Conservation (phyloP, 1,140 invertebrate species). For the Drosophila sechellia region DNA sequence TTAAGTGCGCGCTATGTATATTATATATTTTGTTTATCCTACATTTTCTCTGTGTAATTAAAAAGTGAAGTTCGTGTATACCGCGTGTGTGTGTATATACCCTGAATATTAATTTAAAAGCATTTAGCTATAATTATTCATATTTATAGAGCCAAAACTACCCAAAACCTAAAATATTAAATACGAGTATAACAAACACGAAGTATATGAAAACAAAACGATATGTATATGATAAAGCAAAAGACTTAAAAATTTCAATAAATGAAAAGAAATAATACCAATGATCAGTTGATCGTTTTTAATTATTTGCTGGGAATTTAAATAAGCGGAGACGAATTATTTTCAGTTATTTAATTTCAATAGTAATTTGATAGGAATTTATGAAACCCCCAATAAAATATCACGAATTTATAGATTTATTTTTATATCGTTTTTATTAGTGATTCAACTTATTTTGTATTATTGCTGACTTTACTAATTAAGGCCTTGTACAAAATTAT, state of each 20-base stretch:
- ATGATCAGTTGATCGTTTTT: conserved; percentile 27
- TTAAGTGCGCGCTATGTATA: conserved; percentile 63
- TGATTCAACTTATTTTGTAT: conserved; percentile 79
- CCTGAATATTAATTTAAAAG: conserved; percentile 79
- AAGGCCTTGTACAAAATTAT: conserved; percentile 83
- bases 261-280: conserved; percentile 80
- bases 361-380: too few species aligned
- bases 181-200: conserved; percentile 65
- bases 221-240: conserved; percentile 77
- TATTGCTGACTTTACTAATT: conserved; percentile 82
- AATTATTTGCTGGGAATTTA: neutral
- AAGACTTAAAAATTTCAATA: conserved; percentile 83
- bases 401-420: neutral
- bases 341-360: too few species aligned
- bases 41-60: conserved; percentile 60
- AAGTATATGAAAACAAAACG: conserved; percentile 58
- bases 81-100: conserved; percentile 64
- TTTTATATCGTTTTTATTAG: conserved; percentile 58
- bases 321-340: neutral
- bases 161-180: conserved; percentile 78
- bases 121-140: conserved; percentile 81
- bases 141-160: conserved; percentile 83
- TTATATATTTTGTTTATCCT: conserved; percentile 53
- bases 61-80: conserved; percentile 53
- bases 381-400: too few species aligned